Percentiles rank a stretch among this genome's conserved stretches.
These are phyloP conservation scores for Isaurus tuberculatus DNA, from an alignment of 92 coral and sea anemone species.

Conservation along the genomic window DNA sequence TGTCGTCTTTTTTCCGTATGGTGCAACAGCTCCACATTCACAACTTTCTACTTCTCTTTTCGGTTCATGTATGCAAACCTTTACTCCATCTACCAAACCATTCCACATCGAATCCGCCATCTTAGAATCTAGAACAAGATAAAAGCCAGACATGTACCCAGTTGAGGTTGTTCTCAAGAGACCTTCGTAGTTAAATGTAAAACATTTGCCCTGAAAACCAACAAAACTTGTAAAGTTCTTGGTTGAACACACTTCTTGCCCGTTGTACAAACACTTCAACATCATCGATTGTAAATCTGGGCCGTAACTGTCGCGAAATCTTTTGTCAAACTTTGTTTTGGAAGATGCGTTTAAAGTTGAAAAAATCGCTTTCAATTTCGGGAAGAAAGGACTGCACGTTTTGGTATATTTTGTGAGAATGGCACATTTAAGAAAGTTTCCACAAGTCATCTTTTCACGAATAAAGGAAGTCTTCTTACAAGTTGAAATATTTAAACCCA, in stretches of 20 bases:
- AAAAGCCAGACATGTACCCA: conserved; percentile 8
- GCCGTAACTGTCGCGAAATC: conserved; percentile 13
- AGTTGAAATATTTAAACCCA: conserved; percentile 16
- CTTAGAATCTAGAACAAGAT: conserved; percentile 21
- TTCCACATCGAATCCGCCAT: conserved; percentile 33
- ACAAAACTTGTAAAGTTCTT: conserved; percentile 10
- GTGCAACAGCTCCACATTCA: conserved; percentile 18
- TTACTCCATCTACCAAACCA: conserved; percentile 5
- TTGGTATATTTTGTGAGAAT: neutral
- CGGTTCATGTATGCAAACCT: conserved; percentile 28
- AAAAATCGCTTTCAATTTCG: conserved; percentile 2
- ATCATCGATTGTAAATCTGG: conserved; percentile 26
- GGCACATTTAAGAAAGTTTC: conserved; percentile 28
- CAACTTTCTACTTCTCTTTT: neutral
- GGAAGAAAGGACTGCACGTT: conserved; percentile 1
- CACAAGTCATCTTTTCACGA: conserved; percentile 41
- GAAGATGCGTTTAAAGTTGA: neutral
- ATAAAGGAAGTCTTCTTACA: neutral
- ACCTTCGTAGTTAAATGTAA: conserved; percentile 24
- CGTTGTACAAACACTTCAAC: conserved; percentile 31
- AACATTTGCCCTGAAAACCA: conserved; percentile 25
- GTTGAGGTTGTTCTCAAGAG: neutral
- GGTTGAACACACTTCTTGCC: neutral
- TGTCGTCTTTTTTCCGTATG: conserved; percentile 12
- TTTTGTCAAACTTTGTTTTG: conserved; percentile 6